Conservation (phyloP, 2,888 invertebrate genomes). For the Tanytarsus gracilentus region DNA sequence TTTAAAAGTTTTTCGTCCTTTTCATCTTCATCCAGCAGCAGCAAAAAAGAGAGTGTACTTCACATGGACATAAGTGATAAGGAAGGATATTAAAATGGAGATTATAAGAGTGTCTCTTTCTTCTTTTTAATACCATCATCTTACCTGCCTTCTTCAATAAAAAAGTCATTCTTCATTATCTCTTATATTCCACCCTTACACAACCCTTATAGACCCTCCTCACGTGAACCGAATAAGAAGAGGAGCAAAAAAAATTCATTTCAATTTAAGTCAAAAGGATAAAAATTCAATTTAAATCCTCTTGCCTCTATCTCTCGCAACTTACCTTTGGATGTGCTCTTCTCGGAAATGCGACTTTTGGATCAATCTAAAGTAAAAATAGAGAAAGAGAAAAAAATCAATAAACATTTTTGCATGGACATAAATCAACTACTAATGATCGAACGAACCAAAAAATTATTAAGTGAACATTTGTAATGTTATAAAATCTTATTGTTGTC, state of each 20-base stretch:
- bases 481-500: conserved; percentile 20
- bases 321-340: conserved; percentile 98
- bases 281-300: neutral
- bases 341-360: conserved; percentile 99
- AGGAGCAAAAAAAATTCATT: too few species aligned
- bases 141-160: too few species aligned
- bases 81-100: neutral
- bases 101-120: conserved; percentile 2
- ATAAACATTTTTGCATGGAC: neutral
- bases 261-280: too few species aligned
- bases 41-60: too few species aligned
- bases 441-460: conserved; percentile 11
- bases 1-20: too few species aligned
- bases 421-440: neutral
- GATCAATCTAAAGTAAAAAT: conserved; percentile 84
- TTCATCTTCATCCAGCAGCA: too few species aligned
- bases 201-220: too few species aligned
- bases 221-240: too few species aligned
- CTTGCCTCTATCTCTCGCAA: conserved; percentile 31
- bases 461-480: conserved; percentile 14
- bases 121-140: too few species aligned
- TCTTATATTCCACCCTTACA: too few species aligned
- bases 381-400: conserved; percentile 27
- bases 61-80: conserved; percentile 11
- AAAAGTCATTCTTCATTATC: too few species aligned